Percentiles rank a stretch among this genome's conserved stretches.
These are phyloP conservation scores for Crocodylus rhombifer DNA, from an alignment of 2,797 vertebrate genomes.

Conservation along the genomic window DNA sequence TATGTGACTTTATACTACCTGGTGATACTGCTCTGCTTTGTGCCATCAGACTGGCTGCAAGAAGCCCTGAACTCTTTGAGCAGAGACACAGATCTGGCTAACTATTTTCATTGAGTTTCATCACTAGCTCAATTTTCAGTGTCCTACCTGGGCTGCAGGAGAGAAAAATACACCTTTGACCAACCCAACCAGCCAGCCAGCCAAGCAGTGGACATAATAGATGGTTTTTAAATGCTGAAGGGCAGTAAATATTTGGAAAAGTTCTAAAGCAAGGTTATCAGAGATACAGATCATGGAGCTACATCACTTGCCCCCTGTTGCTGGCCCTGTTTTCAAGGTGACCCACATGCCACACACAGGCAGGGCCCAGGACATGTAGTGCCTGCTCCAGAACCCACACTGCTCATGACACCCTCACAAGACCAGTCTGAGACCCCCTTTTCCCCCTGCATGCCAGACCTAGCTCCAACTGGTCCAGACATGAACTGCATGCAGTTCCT, in stretches of 20 bases:
- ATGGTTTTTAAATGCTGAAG: slow-evolving; percentile 42
- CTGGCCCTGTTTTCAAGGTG: no score
- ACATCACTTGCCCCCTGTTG: no score
- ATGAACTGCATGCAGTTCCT: no score
- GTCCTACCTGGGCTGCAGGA: background rate
- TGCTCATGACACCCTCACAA: no score
- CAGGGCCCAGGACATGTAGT: no score
- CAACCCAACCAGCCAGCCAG: background rate
- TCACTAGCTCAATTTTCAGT: background rate
- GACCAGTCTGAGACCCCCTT: no score
- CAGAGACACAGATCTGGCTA: slow-evolving; percentile 3
- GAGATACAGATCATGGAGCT: no score
- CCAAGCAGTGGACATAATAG: background rate
- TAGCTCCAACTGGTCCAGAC: no score
- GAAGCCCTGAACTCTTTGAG: background rate
- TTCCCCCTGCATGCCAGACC: no score
- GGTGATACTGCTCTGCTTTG: background rate
- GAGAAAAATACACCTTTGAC: background rate
- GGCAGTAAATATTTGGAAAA: slow-evolving; percentile 55
- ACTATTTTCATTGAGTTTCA: background rate
- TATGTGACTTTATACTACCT: background rate
- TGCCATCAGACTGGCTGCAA: background rate
- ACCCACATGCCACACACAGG: no score
- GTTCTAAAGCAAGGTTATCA: background rate
- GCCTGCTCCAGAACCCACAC: no score